A percentile compares a stretch with the other conserved stretches of the same genome.
These are phyloP conservation scores for Pterocles orientalis DNA, from an alignment of 2,113 vertebrate genomes.

Conservation along the genomic window DNA sequence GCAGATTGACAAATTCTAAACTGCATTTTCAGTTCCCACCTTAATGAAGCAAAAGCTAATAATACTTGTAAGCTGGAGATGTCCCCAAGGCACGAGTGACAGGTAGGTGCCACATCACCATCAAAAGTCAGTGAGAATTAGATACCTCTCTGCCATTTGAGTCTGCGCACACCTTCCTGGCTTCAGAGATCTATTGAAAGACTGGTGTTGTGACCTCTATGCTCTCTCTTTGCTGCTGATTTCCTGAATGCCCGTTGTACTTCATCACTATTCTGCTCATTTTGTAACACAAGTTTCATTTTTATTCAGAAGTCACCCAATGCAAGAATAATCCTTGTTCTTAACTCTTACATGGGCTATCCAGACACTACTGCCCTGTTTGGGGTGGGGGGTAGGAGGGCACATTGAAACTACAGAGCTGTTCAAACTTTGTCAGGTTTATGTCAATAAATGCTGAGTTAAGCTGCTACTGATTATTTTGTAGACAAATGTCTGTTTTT, in stretches of 20 bases:
- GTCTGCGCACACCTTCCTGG: not conserved
- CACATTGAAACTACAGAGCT: not conserved
- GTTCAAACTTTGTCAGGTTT: not conserved
- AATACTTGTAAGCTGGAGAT: not conserved
- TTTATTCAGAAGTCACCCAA: not conserved
- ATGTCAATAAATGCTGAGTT: not conserved
- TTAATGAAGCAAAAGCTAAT: not conserved
- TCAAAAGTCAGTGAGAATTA: not conserved
- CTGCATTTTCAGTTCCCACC: not conserved
- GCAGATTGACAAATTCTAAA: not conserved
- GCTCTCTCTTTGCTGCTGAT: not conserved
- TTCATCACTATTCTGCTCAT: not conserved
- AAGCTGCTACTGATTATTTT: not conserved
- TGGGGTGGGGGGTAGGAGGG: rapidly evolving
- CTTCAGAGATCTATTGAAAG: not conserved
- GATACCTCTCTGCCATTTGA: not conserved
- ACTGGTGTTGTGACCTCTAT: not conserved
- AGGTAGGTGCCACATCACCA: not conserved
- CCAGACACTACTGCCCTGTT: not conserved
- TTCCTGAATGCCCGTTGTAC: not conserved
- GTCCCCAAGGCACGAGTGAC: not conserved
- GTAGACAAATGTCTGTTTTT: not conserved
- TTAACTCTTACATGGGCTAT: not conserved
- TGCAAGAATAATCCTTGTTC: not conserved
- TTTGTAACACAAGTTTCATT: not conserved